These are phyloP conservation scores for Notodonta ziczac DNA, from an alignment of 2,888 invertebrate genomes.

Conservation along the genomic window DNA sequence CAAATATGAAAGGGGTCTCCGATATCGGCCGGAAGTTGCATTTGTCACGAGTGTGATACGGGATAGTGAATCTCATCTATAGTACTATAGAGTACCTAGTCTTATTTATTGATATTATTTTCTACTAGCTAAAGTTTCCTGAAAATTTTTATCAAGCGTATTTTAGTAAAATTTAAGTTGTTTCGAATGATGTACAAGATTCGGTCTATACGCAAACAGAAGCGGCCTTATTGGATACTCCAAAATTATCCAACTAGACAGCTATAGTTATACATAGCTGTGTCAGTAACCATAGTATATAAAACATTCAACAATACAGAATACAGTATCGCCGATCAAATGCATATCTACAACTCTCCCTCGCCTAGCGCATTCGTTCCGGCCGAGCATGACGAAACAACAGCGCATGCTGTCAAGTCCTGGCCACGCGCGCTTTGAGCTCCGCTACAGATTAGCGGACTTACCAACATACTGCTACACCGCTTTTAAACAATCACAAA, in stretches of 20 bases:
- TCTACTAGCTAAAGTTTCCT: too few relatives aligned
- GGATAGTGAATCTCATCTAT: background rate
- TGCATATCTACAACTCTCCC: conserved; percentile 53
- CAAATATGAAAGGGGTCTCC: conserved; percentile 66
- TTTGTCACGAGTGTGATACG: conserved; percentile 58
- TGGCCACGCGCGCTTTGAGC: conserved; percentile 67
- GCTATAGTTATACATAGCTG: background rate
- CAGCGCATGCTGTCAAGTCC: conserved; percentile 70
- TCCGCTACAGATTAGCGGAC: conserved; percentile 56
- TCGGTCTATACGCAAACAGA: too few relatives aligned
- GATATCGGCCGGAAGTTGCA: conserved; percentile 75
- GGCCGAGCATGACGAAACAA: conserved; percentile 75
- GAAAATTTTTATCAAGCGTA: too few relatives aligned
- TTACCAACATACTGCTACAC: conserved; percentile 22
- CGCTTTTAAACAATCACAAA: conserved; percentile 21
- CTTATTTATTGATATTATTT: background rate
- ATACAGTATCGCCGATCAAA: conserved; percentile 37
- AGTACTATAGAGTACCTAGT: background rate
- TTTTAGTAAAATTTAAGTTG: too few relatives aligned
- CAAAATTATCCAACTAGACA: too few relatives aligned
- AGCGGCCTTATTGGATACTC: too few relatives aligned
- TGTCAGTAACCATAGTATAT: background rate
- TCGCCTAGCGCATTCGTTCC: conserved; percentile 77
- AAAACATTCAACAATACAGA: conserved; percentile 7
- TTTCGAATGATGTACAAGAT: too few relatives aligned